Conservation (phyloP, 2,797 vertebrate species). For the Malurus leucopterus region DNA sequence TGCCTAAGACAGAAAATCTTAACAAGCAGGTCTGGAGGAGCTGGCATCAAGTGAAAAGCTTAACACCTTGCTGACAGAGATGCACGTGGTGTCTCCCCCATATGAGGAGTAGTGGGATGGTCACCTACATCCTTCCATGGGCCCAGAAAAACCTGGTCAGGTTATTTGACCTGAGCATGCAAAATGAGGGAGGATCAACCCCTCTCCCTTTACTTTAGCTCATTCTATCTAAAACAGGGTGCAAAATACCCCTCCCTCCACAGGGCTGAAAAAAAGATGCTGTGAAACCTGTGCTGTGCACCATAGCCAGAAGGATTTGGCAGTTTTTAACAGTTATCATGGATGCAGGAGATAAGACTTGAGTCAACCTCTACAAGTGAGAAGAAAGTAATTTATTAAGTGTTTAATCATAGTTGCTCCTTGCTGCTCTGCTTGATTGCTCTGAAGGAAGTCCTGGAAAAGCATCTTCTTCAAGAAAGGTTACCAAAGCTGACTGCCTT, state of each 20-base stretch:
- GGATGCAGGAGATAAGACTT: background rate
- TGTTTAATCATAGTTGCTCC: fast-evolving
- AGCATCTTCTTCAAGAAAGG: background rate
- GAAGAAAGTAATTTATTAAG: background rate
- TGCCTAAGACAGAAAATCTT: background rate
- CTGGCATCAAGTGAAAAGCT: background rate
- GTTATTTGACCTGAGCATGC: background rate
- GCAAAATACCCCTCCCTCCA: background rate
- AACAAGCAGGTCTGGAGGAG: background rate
- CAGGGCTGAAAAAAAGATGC: background rate
- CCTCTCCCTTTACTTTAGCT: background rate
- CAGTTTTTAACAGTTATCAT: background rate
- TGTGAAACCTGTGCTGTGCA: background rate
- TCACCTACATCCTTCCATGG: background rate
- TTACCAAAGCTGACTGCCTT: background rate
- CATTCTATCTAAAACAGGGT: background rate
- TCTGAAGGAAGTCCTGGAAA: background rate
- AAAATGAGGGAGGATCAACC: background rate
- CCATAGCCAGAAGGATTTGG: background rate
- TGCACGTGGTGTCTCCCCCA: fast-evolving
- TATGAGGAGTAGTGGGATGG: background rate
- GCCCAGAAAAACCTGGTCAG: background rate
- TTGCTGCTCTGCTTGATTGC: background rate
- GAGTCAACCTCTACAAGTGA: background rate
- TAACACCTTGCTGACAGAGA: background rate